phyloP scores from a whole-genome alignment of 2,113 vertebrate species.

The Mus musculus region DNA sequence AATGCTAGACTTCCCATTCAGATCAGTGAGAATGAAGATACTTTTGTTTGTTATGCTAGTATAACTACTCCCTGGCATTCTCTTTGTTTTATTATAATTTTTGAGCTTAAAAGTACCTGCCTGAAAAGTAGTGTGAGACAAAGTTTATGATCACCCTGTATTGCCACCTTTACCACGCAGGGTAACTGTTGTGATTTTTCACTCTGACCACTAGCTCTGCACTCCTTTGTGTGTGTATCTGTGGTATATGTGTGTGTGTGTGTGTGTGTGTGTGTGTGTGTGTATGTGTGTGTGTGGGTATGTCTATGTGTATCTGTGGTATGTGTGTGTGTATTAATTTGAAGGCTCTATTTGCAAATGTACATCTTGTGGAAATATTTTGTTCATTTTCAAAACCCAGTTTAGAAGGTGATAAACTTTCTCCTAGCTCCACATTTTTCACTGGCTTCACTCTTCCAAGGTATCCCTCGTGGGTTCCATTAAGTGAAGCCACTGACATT shows the following conservation, averaged over 20 bases:
- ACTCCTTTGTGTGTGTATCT: background rate
- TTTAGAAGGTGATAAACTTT: background rate
- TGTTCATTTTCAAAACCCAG: background rate
- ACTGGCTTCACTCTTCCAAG: background rate
- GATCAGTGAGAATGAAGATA: background rate
- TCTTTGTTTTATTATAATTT: background rate
- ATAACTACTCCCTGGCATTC: background rate
- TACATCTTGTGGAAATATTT: background rate
- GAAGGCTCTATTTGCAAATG: background rate
- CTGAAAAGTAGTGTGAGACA: background rate
- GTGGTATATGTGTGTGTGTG: background rate
- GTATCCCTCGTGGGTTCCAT: background rate
- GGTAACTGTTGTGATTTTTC: background rate
- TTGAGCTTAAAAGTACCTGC: background rate
- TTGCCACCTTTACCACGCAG: background rate
- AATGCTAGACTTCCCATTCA: constrained; percentile 7
- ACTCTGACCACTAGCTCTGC: background rate
- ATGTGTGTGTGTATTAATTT: background rate
- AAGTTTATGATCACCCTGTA: background rate
- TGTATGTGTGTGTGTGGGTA: background rate
- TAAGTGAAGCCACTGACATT: background rate
- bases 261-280: background rate
- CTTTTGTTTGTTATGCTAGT: background rate
- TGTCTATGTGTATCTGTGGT: background rate
- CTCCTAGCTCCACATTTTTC: background rate